Evolutionary conservation across 2,113 vertebrate genomes (phyloP).

Genomic region (Theristicus caerulescens): DNA sequence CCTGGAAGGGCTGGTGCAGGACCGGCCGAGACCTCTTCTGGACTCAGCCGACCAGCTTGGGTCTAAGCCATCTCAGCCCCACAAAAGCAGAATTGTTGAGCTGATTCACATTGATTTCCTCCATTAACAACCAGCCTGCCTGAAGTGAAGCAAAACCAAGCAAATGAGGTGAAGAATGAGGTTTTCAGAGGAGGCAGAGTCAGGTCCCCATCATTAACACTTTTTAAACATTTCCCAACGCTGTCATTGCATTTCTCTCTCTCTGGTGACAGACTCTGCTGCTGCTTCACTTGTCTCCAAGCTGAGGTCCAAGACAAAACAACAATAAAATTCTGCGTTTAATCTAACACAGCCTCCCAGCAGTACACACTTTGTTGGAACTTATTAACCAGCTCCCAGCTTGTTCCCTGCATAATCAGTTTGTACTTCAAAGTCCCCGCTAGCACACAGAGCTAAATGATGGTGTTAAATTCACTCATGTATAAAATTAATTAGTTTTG

Average conservation of each 20-base stretch:
- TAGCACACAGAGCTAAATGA: conserved; percentile 18
- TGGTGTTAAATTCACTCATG: background rate
- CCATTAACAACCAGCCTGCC: background rate
- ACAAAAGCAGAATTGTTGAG: background rate
- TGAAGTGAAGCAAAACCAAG: background rate
- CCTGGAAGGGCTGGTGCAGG: accelerated
- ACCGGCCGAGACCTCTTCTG: no score
- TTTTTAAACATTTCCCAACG: background rate
- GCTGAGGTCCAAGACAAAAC: background rate
- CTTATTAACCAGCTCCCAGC: conserved; percentile 36
- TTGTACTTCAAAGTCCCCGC: conserved; percentile 28
- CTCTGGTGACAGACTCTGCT: background rate
- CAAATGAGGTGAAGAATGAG: background rate
- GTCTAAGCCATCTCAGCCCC: background rate
- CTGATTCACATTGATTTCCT: background rate
- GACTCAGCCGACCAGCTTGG: background rate
- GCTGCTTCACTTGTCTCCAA: background rate
- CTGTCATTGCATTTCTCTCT: background rate
- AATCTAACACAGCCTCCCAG: background rate
- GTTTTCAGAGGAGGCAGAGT: background rate
- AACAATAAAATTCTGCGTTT: background rate
- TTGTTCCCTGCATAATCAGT: conserved; percentile 34
- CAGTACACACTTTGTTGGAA: background rate
- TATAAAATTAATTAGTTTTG: conserved; percentile 45
- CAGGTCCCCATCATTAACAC: background rate